Conservation (phyloP, 2,797 vertebrate genomes). For the Chaetodon trifasciatus region DNA sequence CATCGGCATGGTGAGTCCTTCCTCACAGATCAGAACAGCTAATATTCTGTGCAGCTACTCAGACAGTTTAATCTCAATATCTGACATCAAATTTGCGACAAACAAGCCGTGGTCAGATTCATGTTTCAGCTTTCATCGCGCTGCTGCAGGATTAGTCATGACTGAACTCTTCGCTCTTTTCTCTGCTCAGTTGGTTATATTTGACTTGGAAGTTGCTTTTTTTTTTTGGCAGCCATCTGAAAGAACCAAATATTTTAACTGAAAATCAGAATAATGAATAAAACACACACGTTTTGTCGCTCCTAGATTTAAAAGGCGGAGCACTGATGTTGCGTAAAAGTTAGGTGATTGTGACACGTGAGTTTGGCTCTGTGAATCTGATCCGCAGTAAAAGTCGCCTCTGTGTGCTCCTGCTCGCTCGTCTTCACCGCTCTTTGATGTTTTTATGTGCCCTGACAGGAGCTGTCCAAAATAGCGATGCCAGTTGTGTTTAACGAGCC, state of each 20-base stretch:
- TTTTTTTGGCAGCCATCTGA: neutral
- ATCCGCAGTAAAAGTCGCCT: neutral
- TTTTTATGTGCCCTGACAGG: slow-evolving; percentile 79
- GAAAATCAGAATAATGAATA: slow-evolving; percentile 4
- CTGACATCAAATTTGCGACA: neutral
- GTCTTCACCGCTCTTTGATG: neutral
- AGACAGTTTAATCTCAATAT: neutral
- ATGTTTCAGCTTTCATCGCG: neutral
- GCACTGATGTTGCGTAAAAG: neutral
- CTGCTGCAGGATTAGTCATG: slow-evolving; percentile 1
- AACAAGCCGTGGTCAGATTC: neutral
- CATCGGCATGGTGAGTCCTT: slow-evolving; percentile 94
- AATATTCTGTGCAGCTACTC: neutral
- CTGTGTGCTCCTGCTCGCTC: neutral
- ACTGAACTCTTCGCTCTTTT: slow-evolving; percentile 8
- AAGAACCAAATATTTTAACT: slow-evolving; percentile 10
- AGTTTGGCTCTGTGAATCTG: neutral
- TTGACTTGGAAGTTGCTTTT: slow-evolving; percentile 1
- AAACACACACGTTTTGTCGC: neutral
- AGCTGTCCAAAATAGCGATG: slow-evolving; percentile 98
- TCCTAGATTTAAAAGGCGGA: neutral
- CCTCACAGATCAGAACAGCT: neutral
- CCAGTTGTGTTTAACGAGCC: slow-evolving; percentile 98
- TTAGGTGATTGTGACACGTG: neutral
- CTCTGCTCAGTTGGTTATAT: neutral